Conservation (phyloP, 2,888 invertebrate genomes). For the Drosophila sordidula region DNA sequence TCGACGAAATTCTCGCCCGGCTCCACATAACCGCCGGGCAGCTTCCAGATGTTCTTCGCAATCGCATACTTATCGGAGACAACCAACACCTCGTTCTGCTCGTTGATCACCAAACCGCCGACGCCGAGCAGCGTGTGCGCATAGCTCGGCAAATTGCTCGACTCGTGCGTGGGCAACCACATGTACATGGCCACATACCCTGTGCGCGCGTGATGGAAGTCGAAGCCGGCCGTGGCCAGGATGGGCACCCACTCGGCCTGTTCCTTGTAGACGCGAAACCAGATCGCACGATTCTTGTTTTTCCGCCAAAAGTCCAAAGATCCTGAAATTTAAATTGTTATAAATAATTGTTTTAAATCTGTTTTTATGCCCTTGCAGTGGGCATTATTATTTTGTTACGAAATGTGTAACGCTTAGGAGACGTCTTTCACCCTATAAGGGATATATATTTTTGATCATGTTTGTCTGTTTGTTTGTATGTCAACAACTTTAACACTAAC, state of each 20-base stretch:
- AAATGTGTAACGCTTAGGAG: too few species aligned
- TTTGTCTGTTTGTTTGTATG: too few species aligned
- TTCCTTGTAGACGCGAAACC: conserved; percentile 91
- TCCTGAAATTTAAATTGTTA: conserved; percentile 85
- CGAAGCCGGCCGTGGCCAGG: conserved; percentile 91
- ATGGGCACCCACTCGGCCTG: conserved; percentile 91
- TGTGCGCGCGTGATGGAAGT: conserved; percentile 93
- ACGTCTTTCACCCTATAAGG: too few species aligned
- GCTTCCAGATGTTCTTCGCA: conserved; percentile 89
- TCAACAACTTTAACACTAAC: too few species aligned
- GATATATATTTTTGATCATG: too few species aligned
- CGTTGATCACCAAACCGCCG: conserved; percentile 92
- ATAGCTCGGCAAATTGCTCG: conserved; percentile 88
- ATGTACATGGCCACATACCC: conserved; percentile 92
- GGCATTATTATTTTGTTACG: too few species aligned
- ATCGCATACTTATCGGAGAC: conserved; percentile 89
- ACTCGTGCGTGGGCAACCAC: conserved; percentile 90
- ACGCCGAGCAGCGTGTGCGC: conserved; percentile 94
- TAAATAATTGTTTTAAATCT: not conserved
- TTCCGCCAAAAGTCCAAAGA: conserved; percentile 89
- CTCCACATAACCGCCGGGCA: conserved; percentile 96
- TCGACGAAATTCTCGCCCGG: conserved; percentile 93
- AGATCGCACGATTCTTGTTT: conserved; percentile 89
- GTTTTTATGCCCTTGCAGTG: too few species aligned
- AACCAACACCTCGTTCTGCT: conserved; percentile 91